Conservation (phyloP, 2,888 invertebrate species). For the Lymantria monacha region DNA sequence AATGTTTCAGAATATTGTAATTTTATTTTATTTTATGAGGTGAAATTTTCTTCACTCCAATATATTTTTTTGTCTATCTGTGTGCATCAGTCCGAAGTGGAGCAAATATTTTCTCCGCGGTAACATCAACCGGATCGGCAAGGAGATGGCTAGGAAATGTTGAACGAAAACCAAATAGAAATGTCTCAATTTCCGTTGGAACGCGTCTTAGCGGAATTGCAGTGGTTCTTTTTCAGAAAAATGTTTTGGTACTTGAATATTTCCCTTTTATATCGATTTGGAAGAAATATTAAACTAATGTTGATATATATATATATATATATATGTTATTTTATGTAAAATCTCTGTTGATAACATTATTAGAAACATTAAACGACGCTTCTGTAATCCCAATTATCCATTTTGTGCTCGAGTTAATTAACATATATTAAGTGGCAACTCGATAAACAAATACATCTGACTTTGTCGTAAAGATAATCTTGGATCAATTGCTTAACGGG, state of each 20-base stretch:
- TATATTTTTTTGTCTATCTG: not conserved
- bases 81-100: constrained; percentile 34
- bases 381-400: constrained; percentile 8
- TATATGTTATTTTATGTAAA: too few relatives aligned
- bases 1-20: not conserved
- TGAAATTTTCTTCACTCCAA: not conserved
- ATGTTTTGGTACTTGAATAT: constrained; percentile 46
- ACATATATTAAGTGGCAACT: constrained; percentile 15
- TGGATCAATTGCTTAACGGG: constrained; percentile 6
- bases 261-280: constrained; percentile 38
- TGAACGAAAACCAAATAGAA: constrained; percentile 74
- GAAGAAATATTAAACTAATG: constrained; percentile 15
- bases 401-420: constrained; percentile 13
- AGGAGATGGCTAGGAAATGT: constrained; percentile 65
- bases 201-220: constrained; percentile 56
- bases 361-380: not conserved
- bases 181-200: constrained; percentile 74
- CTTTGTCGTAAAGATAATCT: constrained; percentile 13
- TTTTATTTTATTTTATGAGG: not conserved
- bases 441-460: constrained; percentile 10
- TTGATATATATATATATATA: too few relatives aligned
- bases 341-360: not conserved
- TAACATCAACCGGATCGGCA: constrained; percentile 55
- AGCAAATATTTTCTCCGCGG: constrained; percentile 48
- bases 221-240: constrained; percentile 50